Percentiles rank a stretch among this genome's conserved stretches.
These are phyloP conservation scores for Pangasius djambal DNA, from an alignment of 2,797 vertebrate species.

Conservation along the genomic window DNA sequence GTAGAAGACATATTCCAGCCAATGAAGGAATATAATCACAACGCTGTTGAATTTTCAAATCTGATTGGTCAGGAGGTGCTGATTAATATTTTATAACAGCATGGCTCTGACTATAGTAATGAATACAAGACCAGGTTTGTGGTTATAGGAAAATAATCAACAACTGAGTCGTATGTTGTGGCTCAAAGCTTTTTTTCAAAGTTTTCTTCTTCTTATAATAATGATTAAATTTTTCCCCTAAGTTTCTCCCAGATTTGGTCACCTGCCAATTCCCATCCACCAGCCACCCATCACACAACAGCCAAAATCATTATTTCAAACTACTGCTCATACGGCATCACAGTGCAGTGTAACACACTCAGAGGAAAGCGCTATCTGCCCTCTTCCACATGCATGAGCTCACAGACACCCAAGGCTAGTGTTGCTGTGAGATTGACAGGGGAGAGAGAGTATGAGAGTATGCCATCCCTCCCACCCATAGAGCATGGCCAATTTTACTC, in stretches of 20 bases:
- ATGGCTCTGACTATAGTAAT: background rate
- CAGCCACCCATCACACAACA: background rate
- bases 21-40: background rate
- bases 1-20: background rate
- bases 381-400: background rate
- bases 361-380: background rate
- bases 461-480: background rate
- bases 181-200: background rate
- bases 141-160: background rate
- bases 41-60: background rate
- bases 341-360: background rate
- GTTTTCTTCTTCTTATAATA: background rate
- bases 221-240: no score
- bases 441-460: background rate
- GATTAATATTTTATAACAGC: slow-evolving; percentile 3
- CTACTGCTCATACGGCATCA: background rate
- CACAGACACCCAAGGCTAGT: background rate
- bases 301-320: background rate
- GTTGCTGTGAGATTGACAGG: background rate
- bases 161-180: background rate
- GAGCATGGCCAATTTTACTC: background rate
- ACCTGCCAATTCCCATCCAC: background rate
- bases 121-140: background rate
- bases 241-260: background rate
- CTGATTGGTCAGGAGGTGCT: background rate